These are phyloP conservation scores for Falcaria lacertinaria DNA, from an alignment of 2,888 invertebrate species.

Conservation along the genomic window DNA sequence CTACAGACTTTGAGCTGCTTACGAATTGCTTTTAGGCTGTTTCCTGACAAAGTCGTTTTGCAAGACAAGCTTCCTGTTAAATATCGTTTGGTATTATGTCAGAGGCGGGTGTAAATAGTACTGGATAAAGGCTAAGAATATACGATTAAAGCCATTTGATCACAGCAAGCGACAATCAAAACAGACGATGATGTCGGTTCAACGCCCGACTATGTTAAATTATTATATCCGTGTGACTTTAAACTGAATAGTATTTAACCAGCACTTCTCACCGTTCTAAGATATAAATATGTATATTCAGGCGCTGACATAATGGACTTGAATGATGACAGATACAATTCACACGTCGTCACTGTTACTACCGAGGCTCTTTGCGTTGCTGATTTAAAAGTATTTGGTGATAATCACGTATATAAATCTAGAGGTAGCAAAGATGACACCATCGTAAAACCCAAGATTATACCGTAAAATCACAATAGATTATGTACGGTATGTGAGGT, in stretches of 20 bases:
- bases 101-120: too few species aligned
- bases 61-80: too few species aligned
- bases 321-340: conserved; percentile 4
- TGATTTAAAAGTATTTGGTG: neutral
- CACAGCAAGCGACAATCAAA: neutral
- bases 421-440: neutral
- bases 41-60: too few species aligned
- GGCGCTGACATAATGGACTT: conserved; percentile 1
- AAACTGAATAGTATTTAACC: neutral
- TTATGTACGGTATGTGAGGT: too few species aligned
- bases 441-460: neutral
- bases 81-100: too few species aligned
- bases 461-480: too few species aligned
- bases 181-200: neutral
- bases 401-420: neutral
- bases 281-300: neutral
- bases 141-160: neutral
- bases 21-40: too few species aligned
- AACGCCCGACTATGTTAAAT: neutral
- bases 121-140: too few species aligned
- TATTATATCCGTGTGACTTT: neutral
- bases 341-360: neutral
- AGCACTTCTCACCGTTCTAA: conserved; percentile 3
- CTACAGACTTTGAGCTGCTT: too few species aligned
- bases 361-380: neutral